Conservation (phyloP, 2,113 vertebrate genomes). For the Charadrius vociferus region DNA sequence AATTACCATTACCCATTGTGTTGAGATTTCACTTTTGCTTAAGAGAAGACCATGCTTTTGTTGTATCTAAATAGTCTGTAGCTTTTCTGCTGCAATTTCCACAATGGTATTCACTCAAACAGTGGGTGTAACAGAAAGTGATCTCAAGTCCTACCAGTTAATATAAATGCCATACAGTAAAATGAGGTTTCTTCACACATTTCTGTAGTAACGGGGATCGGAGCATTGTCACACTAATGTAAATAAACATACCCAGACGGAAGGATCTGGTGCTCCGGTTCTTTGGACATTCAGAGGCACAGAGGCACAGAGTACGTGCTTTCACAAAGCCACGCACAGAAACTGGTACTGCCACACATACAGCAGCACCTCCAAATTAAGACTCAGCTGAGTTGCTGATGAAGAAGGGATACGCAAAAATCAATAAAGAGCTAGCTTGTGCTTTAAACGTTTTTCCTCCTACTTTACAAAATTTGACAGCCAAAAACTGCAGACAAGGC, state of each 20-base stretch:
- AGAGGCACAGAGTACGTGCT: background rate
- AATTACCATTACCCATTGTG: too few species aligned
- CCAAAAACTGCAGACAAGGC: conserved; percentile 10
- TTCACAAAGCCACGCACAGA: background rate
- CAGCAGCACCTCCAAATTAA: background rate
- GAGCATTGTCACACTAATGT: rapidly evolving
- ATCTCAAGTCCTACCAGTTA: background rate
- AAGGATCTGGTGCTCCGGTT: background rate
- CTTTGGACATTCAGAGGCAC: background rate
- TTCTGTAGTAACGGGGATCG: rapidly evolving
- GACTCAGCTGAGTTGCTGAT: background rate
- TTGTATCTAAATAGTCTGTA: rapidly evolving
- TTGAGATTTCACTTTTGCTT: background rate
- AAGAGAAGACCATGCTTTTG: too few species aligned
- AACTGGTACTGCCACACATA: background rate
- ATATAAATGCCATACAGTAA: rapidly evolving
- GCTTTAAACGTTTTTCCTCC: background rate
- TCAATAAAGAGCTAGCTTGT: background rate
- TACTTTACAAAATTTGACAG: conserved; percentile 19
- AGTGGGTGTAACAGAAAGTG: background rate
- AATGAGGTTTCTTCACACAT: background rate
- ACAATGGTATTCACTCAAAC: background rate
- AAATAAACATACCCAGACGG: background rate
- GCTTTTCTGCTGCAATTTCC: background rate
- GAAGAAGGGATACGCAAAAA: background rate